Conservation (phyloP, 1,140 invertebrate genomes). For the Eueides isabella region DNA sequence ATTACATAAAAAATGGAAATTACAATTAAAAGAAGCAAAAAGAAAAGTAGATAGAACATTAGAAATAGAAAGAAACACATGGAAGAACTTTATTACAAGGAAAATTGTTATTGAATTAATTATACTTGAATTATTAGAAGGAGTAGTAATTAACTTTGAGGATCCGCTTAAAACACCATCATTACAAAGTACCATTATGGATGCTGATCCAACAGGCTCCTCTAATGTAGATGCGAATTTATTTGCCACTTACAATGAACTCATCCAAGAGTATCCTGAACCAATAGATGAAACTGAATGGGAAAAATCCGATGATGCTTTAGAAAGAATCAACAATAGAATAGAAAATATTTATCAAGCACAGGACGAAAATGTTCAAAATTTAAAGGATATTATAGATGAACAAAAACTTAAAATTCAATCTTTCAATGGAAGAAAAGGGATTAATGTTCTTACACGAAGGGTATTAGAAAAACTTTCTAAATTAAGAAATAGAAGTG, state of each 20-base stretch:
- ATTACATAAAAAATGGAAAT: constrained; percentile 74
- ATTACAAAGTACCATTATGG: constrained; percentile 58
- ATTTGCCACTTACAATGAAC: constrained; percentile 61
- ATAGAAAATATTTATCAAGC: constrained; percentile 73
- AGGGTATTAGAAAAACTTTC: constrained; percentile 57
- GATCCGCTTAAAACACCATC: constrained; percentile 43
- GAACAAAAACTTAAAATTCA: constrained; percentile 76
- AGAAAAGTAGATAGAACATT: not conserved
- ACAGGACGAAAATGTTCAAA: constrained; percentile 70
- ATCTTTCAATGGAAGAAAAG: constrained; percentile 65
- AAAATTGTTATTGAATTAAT: constrained; percentile 60
- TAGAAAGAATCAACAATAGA: constrained; percentile 68
- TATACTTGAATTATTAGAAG: constrained; percentile 61
- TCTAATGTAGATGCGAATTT: constrained; percentile 59
- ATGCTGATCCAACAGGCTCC: constrained; percentile 59
- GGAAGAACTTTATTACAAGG: constrained; percentile 61
- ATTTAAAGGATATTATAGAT: constrained; percentile 58
- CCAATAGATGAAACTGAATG: constrained; percentile 71
- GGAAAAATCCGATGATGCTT: constrained; percentile 75
- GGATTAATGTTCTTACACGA: constrained; percentile 62
- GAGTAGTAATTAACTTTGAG: constrained; percentile 33
- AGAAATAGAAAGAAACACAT: constrained; percentile 47
- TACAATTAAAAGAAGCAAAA: constrained; percentile 55
- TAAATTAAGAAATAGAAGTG: constrained; percentile 68
- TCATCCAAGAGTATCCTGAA: constrained; percentile 67